phyloP scores from a whole-genome alignment of 2,797 vertebrate genomes.

The Hyperoplus lanceolatus region DNA sequence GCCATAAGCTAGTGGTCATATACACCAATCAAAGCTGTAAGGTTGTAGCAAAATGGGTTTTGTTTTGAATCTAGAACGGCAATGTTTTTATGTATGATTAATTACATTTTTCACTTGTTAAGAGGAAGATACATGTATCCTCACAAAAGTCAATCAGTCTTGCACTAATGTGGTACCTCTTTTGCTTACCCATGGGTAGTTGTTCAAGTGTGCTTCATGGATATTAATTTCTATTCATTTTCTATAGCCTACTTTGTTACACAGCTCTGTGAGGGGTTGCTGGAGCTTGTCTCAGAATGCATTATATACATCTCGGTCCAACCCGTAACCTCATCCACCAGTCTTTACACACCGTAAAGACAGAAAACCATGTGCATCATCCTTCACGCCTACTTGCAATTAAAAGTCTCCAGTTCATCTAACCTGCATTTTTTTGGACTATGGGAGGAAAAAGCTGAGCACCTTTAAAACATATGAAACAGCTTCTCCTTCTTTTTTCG shows the following conservation, averaged over 20 bases:
- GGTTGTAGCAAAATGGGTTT: neutral
- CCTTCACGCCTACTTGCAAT: neutral
- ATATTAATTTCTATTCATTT: constrained; percentile 21
- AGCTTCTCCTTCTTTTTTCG: neutral
- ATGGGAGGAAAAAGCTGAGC: neutral
- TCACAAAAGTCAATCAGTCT: neutral
- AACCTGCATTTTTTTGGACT: neutral
- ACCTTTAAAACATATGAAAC: constrained; percentile 6
- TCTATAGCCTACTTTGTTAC: neutral
- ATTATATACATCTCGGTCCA: neutral
- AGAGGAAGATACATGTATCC: neutral
- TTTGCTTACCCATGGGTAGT: neutral
- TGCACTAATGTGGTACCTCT: neutral
- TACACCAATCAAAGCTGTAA: neutral
- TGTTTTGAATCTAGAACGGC: neutral
- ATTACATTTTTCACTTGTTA: constrained; percentile 1
- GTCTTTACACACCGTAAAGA: neutral
- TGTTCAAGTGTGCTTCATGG: neutral
- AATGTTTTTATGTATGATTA: neutral
- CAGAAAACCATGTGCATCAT: neutral
- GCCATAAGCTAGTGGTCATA: no score
- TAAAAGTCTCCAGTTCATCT: neutral
- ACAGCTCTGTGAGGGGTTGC: neutral
- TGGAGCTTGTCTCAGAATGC: constrained; percentile 21
- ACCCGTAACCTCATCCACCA: no score